Conservation (phyloP, 2,797 vertebrate species). For the Pseudochromis fuscus region DNA sequence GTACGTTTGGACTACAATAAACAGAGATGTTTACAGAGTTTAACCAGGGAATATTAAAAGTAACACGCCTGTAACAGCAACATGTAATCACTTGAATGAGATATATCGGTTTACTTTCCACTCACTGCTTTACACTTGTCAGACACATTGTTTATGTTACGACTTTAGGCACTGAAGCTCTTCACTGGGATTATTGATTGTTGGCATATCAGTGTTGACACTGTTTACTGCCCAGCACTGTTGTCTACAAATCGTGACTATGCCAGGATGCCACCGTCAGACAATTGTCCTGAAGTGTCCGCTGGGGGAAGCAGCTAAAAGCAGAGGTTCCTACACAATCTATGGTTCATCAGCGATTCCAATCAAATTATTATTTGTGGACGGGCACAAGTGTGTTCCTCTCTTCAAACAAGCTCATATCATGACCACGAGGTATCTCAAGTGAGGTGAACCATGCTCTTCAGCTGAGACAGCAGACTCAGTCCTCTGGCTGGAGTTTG, state of each 20-base stretch:
- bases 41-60: not conserved
- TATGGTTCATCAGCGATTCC: slow-evolving; percentile 42
- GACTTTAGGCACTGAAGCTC: slow-evolving; percentile 13
- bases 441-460: slow-evolving; percentile 57
- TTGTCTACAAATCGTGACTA: slow-evolving; percentile 30
- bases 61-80: not conserved
- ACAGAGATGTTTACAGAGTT: slow-evolving; percentile 5
- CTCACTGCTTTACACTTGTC: slow-evolving; percentile 8
- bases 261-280: slow-evolving; percentile 14
- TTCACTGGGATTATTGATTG: slow-evolving; percentile 29
- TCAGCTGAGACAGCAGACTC: slow-evolving; percentile 46
- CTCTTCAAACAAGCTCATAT: slow-evolving; percentile 47
- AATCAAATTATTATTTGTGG: slow-evolving; percentile 58
- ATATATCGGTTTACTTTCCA: not conserved
- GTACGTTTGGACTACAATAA: slow-evolving; percentile 31
- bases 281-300: slow-evolving; percentile 7
- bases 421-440: slow-evolving; percentile 46
- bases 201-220: slow-evolving; percentile 18
- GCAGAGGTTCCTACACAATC: slow-evolving; percentile 32
- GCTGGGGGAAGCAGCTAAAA: slow-evolving; percentile 23
- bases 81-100: not conserved
- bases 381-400: slow-evolving; percentile 20
- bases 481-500: slow-evolving; percentile 48
- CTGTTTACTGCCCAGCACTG: slow-evolving; percentile 1
- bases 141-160: no score